Evolutionary conservation across 2,113 vertebrate genomes (phyloP).

Genomic region (Nyctibius bracteatus): DNA sequence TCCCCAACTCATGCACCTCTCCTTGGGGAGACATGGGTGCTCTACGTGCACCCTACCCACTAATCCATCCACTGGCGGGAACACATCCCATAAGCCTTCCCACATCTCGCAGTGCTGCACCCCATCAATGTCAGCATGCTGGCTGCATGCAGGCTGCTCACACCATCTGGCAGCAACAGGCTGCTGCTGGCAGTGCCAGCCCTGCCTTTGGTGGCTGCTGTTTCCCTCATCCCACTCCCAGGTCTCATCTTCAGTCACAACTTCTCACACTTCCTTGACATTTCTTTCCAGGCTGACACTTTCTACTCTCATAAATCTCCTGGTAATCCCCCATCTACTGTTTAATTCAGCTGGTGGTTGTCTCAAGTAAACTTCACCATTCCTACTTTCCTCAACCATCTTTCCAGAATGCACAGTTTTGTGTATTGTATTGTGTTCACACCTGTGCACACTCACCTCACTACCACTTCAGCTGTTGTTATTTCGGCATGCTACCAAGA

Average conservation of each 20-base stretch:
- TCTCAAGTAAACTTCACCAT: neutral
- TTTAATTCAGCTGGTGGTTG: neutral
- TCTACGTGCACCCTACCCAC: neutral
- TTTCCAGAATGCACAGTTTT: neutral
- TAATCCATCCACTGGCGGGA: neutral
- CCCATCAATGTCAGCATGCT: accelerated
- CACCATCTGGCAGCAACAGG: no score
- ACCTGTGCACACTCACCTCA: neutral
- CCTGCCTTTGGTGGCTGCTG: neutral
- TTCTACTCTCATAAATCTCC: neutral
- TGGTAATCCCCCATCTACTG: neutral
- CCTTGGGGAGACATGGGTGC: accelerated
- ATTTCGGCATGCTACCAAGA: no score
- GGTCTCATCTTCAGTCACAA: neutral
- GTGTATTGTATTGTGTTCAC: neutral
- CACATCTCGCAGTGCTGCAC: accelerated
- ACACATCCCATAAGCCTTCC: accelerated
- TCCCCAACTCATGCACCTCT: neutral
- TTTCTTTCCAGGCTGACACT: neutral
- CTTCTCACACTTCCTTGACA: neutral
- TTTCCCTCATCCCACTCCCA: accelerated
- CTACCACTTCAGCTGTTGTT: neutral
- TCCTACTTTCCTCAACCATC: neutral
- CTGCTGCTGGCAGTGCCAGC: neutral
- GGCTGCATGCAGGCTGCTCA: neutral